Conservation (phyloP, 2,797 vertebrate species). For the Anableps anableps region DNA sequence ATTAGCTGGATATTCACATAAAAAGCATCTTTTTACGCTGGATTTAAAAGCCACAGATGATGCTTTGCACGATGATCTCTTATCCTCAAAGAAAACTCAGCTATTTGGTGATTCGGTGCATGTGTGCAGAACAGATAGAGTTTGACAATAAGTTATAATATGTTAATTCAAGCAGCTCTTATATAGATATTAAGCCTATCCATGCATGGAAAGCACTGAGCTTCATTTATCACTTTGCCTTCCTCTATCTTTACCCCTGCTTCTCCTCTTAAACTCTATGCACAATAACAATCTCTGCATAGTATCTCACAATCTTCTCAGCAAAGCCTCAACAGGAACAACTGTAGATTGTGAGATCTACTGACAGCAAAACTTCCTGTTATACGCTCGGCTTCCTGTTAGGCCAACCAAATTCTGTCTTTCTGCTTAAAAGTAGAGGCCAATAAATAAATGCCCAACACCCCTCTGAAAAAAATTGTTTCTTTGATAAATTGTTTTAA, state of each 20-base stretch:
- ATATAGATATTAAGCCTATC: conserved; percentile 14
- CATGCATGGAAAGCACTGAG: conserved; percentile 34
- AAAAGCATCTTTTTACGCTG: neutral
- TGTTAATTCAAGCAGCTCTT: conserved; percentile 40
- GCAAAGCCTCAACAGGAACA: neutral
- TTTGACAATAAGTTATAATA: conserved; percentile 18
- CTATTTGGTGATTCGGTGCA: conserved; percentile 13
- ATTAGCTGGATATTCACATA: neutral
- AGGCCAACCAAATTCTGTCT: neutral
- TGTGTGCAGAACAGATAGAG: conserved; percentile 18
- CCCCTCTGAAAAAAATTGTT: neutral
- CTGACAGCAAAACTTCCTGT: neutral
- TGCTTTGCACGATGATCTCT: conserved; percentile 7
- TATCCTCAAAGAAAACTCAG: neutral
- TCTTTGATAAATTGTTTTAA: neutral
- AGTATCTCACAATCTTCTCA: neutral
- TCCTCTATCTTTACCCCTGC: neutral
- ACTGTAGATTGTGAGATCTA: neutral
- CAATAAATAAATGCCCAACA: neutral
- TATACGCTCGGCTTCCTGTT: neutral
- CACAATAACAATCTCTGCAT: neutral
- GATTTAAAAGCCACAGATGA: conserved; percentile 7
- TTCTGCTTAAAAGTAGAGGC: neutral
- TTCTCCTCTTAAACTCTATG: conserved; percentile 8
- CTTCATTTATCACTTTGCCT: neutral